These are phyloP conservation scores for Procavia capensis DNA, from an alignment of 2,113 vertebrate species.

Conservation along the genomic window DNA sequence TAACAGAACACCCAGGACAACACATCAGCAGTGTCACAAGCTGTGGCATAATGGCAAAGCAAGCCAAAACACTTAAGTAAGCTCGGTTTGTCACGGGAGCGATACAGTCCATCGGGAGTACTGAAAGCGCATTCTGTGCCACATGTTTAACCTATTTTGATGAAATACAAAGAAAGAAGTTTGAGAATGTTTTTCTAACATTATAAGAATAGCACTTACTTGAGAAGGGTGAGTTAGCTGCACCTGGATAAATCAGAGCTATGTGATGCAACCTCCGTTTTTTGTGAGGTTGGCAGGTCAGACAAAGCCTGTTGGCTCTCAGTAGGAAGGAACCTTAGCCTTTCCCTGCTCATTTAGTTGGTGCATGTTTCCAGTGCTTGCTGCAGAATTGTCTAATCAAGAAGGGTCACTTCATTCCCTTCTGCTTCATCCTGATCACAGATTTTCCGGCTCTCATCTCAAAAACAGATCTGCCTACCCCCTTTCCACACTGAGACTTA, in stretches of 20 bases:
- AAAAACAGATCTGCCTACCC: neutral
- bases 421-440: neutral
- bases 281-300: neutral
- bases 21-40: neutral
- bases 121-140: neutral
- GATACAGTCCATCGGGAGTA: neutral
- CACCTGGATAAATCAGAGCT: neutral
- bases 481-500: neutral
- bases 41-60: neutral
- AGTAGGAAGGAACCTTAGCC: neutral
- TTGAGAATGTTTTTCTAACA: neutral
- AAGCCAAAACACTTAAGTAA: neutral
- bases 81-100: neutral
- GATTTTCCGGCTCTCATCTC: neutral
- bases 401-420: neutral
- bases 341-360: neutral
- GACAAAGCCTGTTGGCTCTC: neutral
- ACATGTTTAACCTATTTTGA: constrained; percentile 26
- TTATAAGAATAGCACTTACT: neutral
- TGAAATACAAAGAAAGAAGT: neutral
- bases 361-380: neutral
- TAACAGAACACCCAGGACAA: neutral
- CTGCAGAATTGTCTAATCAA: neutral
- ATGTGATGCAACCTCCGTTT: neutral
- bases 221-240: neutral